Base-by-base conservation (phyloP, 2,888 invertebrate genomes). In the Trimorus sp. region DNA sequence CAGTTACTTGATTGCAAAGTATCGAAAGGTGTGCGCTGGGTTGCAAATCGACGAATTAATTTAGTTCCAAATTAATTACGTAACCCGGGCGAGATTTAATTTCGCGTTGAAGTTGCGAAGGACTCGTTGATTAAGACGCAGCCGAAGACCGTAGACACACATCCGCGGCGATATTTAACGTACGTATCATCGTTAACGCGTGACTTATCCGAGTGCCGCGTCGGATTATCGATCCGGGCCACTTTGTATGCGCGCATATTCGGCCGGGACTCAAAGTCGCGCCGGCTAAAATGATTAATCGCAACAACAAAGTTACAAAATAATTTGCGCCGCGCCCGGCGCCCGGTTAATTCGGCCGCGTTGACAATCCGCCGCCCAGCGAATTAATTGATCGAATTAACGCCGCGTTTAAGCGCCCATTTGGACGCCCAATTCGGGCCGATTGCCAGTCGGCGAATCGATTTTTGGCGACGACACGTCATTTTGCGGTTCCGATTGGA, bases 71-170 rank as follows among this genome's bases (percentile, higher is more conserved):
- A 75, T 80, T 80, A 80, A 80, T 82, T 83, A 84, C 77, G 54
- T 80, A 82, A 83, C 82, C 83, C 77, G 73, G 75, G 60, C 49
- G 70, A 77, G 78, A 84, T 80, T 83, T 83, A 71, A 83, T 82
- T 84, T 86, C 70, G 38, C 83, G 83, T 84, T 84, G 84, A 86
- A 82, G 82, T 85, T 80, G 77, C 48, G 60, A 68, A 73, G 82
- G 76, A 79, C 83, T 81, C 75, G 83, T 82, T 85, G 79, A 75
- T 85, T 82, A 74, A 76, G 78, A 82, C 71, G 71, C 58, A 76
- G 58, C 37, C 73, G 79, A 82, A 76, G 74, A 70, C 71, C 66
- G 68, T 68, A 45, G 63, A 62, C 49, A 81, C 76, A 76, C 65
- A 80, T 37, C 49, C 59, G 37, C 16, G 16, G 60, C 70, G 51